Evolutionary conservation across 1,140 invertebrate species (phyloP).

Genomic region (Temnothorax longispinosus): DNA sequence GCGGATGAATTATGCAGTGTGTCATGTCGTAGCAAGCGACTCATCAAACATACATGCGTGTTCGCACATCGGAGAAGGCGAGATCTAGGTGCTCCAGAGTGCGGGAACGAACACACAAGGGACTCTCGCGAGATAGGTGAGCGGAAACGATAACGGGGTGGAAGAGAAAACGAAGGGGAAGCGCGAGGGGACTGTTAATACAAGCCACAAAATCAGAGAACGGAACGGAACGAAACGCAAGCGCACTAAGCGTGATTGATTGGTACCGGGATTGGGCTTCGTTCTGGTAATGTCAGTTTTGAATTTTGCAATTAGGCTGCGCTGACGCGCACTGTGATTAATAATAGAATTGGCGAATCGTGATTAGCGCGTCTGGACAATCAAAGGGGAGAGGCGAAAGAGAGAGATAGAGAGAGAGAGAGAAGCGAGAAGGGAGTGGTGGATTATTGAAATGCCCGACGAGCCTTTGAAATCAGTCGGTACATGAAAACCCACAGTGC

Average conservation of each 20-base stretch:
- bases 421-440: neutral
- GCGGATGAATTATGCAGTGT: slow-evolving; percentile 74
- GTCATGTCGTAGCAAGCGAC: slow-evolving; percentile 70
- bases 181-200: slow-evolving; percentile 3
- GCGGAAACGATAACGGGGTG: neutral
- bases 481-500: neutral
- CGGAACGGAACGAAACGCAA: slow-evolving; percentile 31
- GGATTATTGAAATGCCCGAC: slow-evolving; percentile 39
- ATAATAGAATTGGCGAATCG: slow-evolving; percentile 39
- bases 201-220: slow-evolving; percentile 25
- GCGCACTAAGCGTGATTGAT: slow-evolving; percentile 58
- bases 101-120: neutral
- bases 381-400: neutral
- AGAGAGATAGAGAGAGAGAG: neutral
- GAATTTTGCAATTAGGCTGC: slow-evolving; percentile 61
- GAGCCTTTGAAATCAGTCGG: slow-evolving; percentile 36
- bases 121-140: neutral
- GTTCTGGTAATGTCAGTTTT: slow-evolving; percentile 62
- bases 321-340: slow-evolving; percentile 30
- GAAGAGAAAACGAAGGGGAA: neutral
- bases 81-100: slow-evolving; percentile 31
- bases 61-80: slow-evolving; percentile 54
- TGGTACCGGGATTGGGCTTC: neutral
- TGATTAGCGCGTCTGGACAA: slow-evolving; percentile 41
- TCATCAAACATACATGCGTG: slow-evolving; percentile 71